These are phyloP conservation scores for Bubalus kerabau DNA, from an alignment of 2,113 vertebrate genomes.

Conservation along the genomic window DNA sequence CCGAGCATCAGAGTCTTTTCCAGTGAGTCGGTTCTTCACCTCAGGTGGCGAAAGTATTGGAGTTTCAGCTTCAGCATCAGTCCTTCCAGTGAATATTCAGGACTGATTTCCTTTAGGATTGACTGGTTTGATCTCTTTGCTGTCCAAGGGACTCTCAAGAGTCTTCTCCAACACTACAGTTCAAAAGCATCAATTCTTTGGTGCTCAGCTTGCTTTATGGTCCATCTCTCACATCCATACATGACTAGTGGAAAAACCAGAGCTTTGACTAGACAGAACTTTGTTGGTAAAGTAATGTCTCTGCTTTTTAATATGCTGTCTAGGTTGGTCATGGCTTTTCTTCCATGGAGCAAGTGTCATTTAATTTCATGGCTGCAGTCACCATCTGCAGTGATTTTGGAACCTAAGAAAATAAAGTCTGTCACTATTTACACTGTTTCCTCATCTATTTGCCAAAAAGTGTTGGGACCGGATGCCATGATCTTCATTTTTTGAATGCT, in stretches of 20 bases:
- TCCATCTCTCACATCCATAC: not conserved
- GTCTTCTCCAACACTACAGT: not conserved
- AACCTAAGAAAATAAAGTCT: not conserved
- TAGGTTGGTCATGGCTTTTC: not conserved
- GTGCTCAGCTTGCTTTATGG: fast-evolving
- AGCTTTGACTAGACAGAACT: not conserved
- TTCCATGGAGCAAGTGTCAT: not conserved
- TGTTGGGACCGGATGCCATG: not conserved
- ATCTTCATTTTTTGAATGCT: not conserved
- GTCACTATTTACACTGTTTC: not conserved
- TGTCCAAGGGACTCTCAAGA: not conserved
- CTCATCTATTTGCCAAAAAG: not conserved
- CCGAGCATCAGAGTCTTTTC: not conserved
- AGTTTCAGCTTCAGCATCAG: not conserved
- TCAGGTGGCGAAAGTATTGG: not conserved
- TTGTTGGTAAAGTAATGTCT: not conserved
- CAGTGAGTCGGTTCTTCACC: fast-evolving
- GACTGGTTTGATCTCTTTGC: not conserved
- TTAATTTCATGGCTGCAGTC: not conserved
- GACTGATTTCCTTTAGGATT: not conserved
- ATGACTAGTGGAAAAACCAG: not conserved
- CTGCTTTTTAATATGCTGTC: not conserved
- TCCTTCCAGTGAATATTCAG: not conserved
- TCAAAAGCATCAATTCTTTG: not conserved
- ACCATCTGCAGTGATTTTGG: not conserved